Evolutionary conservation across 1,140 invertebrate species (phyloP), one percentile per base, ranked within the genome.

Genomic region (Bradysia coprophila): DNA sequence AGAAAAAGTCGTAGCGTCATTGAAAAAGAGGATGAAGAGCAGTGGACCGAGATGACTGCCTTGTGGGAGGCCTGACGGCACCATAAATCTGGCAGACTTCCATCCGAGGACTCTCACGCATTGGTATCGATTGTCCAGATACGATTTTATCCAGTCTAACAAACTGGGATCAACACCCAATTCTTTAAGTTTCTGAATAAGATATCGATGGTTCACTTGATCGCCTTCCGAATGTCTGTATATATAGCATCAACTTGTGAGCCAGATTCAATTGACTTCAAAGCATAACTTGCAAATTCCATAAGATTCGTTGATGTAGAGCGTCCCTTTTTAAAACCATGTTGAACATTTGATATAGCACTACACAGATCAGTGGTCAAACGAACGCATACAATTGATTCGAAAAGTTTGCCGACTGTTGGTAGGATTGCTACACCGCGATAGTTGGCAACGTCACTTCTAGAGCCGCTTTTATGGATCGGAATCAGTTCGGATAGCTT

Each of bases 221-320:
- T 59, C 52, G 42, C 37, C 48, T 21, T 52, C 40, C 18, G 43
- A 46, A 34, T n/a, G n/a, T n/a, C n/a, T n/a, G n/a, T n/a, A n/a
- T n/a, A n/a, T n/a, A n/a, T n/a, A n/a, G n/a, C n/a, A n/a, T n/a
- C n/a, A n/a, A n/a, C n/a, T n/a, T n/a, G n/a, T n/a, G n/a, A n/a
- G n/a, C n/a, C n/a, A n/a, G 50, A 50, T n/a, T 49, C 20, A 0
- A 46, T 3, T 5, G 56, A 37, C 40, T 52, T 54, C 15, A 48
- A 45, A 1, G 43, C 33, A 10, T n/a, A n/a, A n/a, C n/a, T n/a
- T n/a, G n/a, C n/a, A n/a, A n/a, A n/a, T n/a, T n/a, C n/a, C n/a
- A n/a, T n/a, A n/a, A n/a, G n/a, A n/a, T n/a, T n/a, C n/a, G n/a
- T n/a, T n/a, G n/a, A n/a, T n/a, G 48, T 51, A 10, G 52, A 54